Conservation (phyloP, 2,888 invertebrate species). For the Hyppa rectilinea region DNA sequence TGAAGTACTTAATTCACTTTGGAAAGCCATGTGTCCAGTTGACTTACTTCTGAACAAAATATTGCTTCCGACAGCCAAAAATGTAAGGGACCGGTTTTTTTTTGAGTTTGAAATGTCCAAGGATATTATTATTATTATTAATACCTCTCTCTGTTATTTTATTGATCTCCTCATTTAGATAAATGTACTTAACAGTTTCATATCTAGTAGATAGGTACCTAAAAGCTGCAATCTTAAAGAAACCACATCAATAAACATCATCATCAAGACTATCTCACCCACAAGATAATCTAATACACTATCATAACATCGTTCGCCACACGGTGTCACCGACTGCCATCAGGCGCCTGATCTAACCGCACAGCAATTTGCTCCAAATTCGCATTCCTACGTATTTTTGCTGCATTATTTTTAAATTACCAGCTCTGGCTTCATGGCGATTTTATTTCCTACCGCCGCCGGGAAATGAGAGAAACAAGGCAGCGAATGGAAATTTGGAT, state of each 20-base stretch:
- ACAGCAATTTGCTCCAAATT: constrained; percentile 84
- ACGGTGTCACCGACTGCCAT: constrained; percentile 43
- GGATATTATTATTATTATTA: too few relatives aligned
- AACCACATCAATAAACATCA: neutral
- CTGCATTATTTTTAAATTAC: constrained; percentile 89
- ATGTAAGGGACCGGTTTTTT: too few relatives aligned
- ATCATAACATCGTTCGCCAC: constrained; percentile 35
- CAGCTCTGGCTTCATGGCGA: constrained; percentile 85
- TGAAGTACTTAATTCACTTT: neutral
- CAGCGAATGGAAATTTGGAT: constrained; percentile 81
- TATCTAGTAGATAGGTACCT: neutral
- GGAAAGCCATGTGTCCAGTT: neutral
- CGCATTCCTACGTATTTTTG: constrained; percentile 84
- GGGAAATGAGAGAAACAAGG: constrained; percentile 87
- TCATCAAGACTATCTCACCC: constrained; percentile 5
- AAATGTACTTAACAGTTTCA: neutral
- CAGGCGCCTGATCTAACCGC: constrained; percentile 73
- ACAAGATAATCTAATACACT: constrained; percentile 26
- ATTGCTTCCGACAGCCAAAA: neutral
- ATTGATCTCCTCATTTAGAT: too few relatives aligned
- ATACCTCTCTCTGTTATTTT: neutral
- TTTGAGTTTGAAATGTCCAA: too few relatives aligned
- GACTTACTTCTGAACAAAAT: neutral
- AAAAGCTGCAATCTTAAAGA: neutral
- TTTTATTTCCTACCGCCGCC: constrained; percentile 86